Base-by-base conservation (phyloP, 2,888 invertebrate species). In the Dasysyrphus tricinctus region DNA sequence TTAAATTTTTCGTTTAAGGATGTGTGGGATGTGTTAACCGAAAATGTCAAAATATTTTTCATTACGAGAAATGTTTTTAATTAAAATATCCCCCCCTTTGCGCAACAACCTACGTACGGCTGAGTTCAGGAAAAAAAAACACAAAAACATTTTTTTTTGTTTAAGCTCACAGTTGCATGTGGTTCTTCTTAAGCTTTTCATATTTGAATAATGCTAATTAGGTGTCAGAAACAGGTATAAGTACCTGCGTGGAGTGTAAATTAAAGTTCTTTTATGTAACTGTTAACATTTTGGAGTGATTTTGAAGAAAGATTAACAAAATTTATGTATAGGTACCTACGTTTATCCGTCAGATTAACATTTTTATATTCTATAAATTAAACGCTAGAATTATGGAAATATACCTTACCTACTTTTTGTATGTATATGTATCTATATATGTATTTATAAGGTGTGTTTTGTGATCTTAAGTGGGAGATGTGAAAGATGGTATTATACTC, bases 1-100 rank as follows among this genome's bases (percentile, higher is more conserved):
- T 84, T 80, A 80, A 59, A 37, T 59, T 61, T 59, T 37, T 57
- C 2, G 11, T 8, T 42, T 12, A 39, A 59, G 7, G 19, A 39
- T 39, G 61, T 29, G 24, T 14, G n/a, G 29, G 61, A 67, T 34
- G 34, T 8, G 47, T 34, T 8, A 12, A 19, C 1, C 7, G 8
- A 37, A 54, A 32, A 14, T 67, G 7, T 37, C 16, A 34, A 34
- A 19, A 39, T 59, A 19, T 42, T 61, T 61, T 61, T 61, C 42
- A 61, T 61, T 24, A 42, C n/a, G 29, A 32, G 29, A 59, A 61
- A 42, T 61, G 8, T 61, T 61, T 61, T 61, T 61, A 61, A 61
- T 61, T 61, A 42, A 61, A 24, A 24, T 24, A 24, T 61, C 14
- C 19, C 24, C 37, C 57, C 11, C 59, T 39, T 24, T 51, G 51